Conservation (phyloP, 1,140 invertebrate genomes). For the Drosophila prosaltans region DNA sequence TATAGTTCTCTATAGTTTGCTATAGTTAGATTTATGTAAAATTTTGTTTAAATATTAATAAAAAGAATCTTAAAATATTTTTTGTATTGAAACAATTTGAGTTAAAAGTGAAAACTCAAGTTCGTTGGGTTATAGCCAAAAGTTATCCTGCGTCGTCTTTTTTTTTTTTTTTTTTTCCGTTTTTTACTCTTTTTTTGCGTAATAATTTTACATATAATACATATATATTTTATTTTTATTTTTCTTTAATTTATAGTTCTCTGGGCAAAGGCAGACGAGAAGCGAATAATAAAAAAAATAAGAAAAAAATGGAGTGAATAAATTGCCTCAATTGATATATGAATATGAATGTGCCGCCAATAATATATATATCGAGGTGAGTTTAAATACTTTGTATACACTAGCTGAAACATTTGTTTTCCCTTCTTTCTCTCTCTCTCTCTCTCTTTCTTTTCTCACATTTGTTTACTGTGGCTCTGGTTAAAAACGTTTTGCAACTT, state of each 20-base stretch:
- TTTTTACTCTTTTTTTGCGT: not conserved
- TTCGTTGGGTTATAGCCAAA: too few relatives aligned
- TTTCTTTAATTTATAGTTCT: conserved; percentile 7
- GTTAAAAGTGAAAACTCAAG: too few relatives aligned
- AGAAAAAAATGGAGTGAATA: conserved; percentile 29
- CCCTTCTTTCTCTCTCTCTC: not conserved
- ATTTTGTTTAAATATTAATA: too few relatives aligned
- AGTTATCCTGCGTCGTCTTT: too few relatives aligned
- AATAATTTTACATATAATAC: not conserved
- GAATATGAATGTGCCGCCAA: conserved; percentile 38
- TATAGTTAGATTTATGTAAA: too few relatives aligned
- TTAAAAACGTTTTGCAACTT: not conserved
- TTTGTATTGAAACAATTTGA: too few relatives aligned
- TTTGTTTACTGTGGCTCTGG: not conserved
- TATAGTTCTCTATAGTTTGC: too few relatives aligned
- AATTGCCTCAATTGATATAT: conserved; percentile 55
- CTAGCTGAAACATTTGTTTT: too few relatives aligned
- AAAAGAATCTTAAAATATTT: too few relatives aligned
- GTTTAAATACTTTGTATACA: conserved; percentile 23
- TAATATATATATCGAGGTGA: conserved; percentile 29
- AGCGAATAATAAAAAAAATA: not conserved
- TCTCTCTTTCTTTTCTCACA: not conserved
- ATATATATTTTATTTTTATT: not conserved
- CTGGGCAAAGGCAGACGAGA: not conserved
- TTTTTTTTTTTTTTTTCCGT: not conserved